Base-by-base conservation (phyloP, 2,797 vertebrate species). In the Scomberomorus guttatus region DNA sequence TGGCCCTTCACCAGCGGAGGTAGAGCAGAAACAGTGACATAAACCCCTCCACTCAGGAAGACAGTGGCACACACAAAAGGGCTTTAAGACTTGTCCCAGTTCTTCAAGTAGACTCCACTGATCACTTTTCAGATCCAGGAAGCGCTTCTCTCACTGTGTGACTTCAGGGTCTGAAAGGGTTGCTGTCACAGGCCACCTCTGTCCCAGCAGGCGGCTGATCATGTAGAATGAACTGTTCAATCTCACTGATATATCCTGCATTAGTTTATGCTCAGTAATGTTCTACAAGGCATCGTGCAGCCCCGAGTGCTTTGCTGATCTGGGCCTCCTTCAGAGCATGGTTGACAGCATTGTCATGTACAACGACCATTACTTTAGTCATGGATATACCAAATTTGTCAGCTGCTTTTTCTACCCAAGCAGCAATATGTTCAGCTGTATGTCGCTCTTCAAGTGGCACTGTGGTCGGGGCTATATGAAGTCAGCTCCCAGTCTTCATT, bases 161-260 rank as follows among this genome's bases (percentile, higher is more conserved):
- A 63, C 42, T n/a, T 46, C 39, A 25, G 42, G 39, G 15, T 22
- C 73, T 37, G 58, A 70, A 34, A 74, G 52, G 1, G 46, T 70
- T 54, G 55, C 60, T 18, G 54, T 70, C 24, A 82, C 51, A 10
- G 75, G 58, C 75, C 80, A 64, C 50, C 52, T 27, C 56, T 76
- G 72, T 57, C 72, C 62, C 22, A 84, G 32, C 3, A 76, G 42
- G 4, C 66, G 12, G 11, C 22, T 56, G 2, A 75, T 50, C 70
- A 64, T 83, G n/a, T n/a, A n/a, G 59, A 79, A 9, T 32, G 54
- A 54, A 51, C 71, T 76, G 59, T 61, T 83, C 72, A 72, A 80
- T 34, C 61, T 79, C 20, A 51, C 59, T 6, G 39, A 20, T 25
- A 79, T 55, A 75, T 76, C 54, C 5, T 70, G 67, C 4, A 77